phyloP scores from a whole-genome alignment of 1,140 invertebrate species.

The Polypedilum pembai region DNA sequence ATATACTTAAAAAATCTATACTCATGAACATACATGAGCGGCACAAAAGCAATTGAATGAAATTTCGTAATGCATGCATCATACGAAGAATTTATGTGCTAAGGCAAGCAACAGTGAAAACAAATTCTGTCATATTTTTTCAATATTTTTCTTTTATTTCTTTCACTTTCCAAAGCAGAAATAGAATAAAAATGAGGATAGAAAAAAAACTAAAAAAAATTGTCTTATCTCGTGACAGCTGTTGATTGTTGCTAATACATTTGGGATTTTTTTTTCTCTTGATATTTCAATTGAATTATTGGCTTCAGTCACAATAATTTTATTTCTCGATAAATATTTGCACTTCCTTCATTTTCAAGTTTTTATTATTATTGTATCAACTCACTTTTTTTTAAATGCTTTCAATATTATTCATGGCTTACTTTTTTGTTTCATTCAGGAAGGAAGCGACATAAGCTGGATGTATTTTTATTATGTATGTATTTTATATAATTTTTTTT shows the following conservation, averaged over 20 bases:
- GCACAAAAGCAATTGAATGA: background rate
- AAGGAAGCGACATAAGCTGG: constrained; percentile 8
- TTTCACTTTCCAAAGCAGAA: constrained; percentile 2
- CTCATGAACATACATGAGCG: background rate
- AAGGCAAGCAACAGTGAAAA: background rate
- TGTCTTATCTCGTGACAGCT: background rate
- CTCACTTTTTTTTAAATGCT: constrained; percentile 10
- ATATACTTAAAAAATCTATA: background rate
- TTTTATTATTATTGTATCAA: background rate
- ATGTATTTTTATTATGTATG: background rate
- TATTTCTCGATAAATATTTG: too few relatives aligned
- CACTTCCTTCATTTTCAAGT: background rate
- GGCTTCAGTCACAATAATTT: background rate
- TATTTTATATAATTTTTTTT: too few relatives aligned
- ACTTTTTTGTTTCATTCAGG: background rate
- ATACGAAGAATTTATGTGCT: background rate
- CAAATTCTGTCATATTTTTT: background rate
- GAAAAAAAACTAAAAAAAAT: background rate
- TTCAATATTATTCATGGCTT: background rate
- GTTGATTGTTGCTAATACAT: constrained; percentile 18
- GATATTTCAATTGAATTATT: background rate
- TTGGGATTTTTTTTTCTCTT: background rate
- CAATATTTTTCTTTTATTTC: background rate
- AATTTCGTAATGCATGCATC: background rate
- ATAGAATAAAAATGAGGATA: background rate